Evolutionary conservation across 2,888 invertebrate species (phyloP).

Genomic region (Apamea epomidion): DNA sequence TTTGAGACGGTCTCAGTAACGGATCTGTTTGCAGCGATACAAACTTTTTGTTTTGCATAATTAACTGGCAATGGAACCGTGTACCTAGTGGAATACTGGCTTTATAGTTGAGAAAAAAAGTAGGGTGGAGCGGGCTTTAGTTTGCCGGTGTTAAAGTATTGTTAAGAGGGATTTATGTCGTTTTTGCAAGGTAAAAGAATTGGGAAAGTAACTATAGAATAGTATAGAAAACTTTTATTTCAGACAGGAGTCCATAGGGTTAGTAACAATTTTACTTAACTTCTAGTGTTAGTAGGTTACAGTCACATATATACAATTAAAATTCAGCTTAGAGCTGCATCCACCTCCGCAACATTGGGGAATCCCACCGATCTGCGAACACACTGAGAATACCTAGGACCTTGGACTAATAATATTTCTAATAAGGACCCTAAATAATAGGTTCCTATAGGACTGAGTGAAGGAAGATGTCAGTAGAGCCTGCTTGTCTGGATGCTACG

Average conservation of each 20-base stretch:
- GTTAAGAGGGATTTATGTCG: slow-evolving; percentile 5
- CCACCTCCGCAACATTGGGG: too few species aligned
- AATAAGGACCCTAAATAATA: too few species aligned
- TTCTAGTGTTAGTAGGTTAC: too few species aligned
- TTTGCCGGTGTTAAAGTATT: slow-evolving; percentile 10
- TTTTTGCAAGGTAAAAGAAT: neutral
- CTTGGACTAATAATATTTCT: too few species aligned
- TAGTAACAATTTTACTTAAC: too few species aligned
- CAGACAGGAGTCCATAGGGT: too few species aligned
- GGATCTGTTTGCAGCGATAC: slow-evolving; percentile 67
- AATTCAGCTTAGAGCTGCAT: too few species aligned
- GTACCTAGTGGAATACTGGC: slow-evolving; percentile 19
- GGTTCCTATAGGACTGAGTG: neutral
- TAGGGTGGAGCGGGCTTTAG: neutral
- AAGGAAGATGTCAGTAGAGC: too few species aligned
- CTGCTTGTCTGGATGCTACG: slow-evolving; percentile 7
- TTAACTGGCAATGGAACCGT: slow-evolving; percentile 56
- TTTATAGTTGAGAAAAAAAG: slow-evolving; percentile 25
- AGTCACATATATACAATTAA: too few species aligned
- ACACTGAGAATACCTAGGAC: too few species aligned
- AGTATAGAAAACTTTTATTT: too few species aligned
- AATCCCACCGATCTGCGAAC: too few species aligned
- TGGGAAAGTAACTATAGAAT: neutral
- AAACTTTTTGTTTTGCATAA: slow-evolving; percentile 67
- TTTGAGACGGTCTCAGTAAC: slow-evolving; percentile 61